Evolutionary conservation across 2,888 invertebrate species (phyloP).

Genomic region (Phalera bucephala): DNA sequence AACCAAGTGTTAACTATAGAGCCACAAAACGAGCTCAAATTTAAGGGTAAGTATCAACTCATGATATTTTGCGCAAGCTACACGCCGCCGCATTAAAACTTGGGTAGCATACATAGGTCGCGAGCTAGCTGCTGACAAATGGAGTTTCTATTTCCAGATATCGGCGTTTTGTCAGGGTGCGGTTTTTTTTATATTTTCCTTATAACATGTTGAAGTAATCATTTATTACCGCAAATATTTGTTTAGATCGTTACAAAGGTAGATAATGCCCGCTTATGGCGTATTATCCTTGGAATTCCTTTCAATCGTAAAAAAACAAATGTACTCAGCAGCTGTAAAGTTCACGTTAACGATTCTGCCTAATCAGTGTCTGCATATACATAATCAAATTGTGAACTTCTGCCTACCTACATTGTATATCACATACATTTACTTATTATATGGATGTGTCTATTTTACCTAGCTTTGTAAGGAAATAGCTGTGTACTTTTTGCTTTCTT

Average conservation of each 20-base stretch:
- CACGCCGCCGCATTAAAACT: constrained; percentile 61
- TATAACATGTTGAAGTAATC: constrained; percentile 24
- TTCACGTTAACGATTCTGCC: background rate
- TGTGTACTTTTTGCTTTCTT: too few species aligned
- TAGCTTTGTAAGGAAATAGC: too few species aligned
- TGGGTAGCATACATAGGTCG: constrained; percentile 61
- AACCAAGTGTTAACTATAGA: constrained; percentile 94
- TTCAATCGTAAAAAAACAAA: background rate
- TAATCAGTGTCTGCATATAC: constrained; percentile 3
- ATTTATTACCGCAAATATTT: constrained; percentile 2
- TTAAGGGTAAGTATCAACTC: constrained; percentile 88
- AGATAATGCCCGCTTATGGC: background rate
- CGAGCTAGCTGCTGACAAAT: constrained; percentile 78
- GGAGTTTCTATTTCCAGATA: constrained; percentile 82
- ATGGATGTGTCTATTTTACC: too few species aligned
- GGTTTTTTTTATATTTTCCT: constrained; percentile 61
- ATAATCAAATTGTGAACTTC: too few species aligned
- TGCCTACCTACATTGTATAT: too few species aligned
- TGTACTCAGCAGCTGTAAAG: background rate
- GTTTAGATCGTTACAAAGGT: background rate
- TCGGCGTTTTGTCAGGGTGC: constrained; percentile 78
- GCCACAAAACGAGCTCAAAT: constrained; percentile 94
- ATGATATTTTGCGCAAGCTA: constrained; percentile 35
- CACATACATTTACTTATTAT: too few species aligned
- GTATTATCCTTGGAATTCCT: background rate